Evolutionary conservation across 2,888 invertebrate species (phyloP), one percentile per base, ranked within the genome.

Genomic region (Lasioglossum figueresi): DNA sequence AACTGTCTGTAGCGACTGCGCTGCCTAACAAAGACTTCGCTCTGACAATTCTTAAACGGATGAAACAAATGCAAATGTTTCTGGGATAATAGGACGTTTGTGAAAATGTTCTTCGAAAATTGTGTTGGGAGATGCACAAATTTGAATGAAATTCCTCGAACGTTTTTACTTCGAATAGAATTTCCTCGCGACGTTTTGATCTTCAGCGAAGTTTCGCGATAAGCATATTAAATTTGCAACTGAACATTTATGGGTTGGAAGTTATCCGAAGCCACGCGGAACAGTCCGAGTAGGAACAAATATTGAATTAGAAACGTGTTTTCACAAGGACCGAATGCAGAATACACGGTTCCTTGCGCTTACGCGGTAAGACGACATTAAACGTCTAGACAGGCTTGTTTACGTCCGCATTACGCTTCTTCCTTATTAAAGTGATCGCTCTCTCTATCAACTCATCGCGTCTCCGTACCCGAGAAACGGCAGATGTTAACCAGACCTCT

Each of bases 401-500:
- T 84, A 75, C 78, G 56, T 78, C 45, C 45, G 27, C 45, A 82
- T 82, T 84, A 84, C 82, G 56, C 56, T 52, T 37, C 71, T 75
- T 68, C 74, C 81, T 81, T 63, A 59, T 80, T 80, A 80, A 76
- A 77, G 45, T 27, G 63, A 77, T 77, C 45, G 31, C 34, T 77
- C 63, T 63, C 63, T 19, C 16, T 59, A 56, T 59, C 70, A 66
- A 23, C 34, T 37, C 48, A 19, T 16, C n/a, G 63, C 45, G 45
- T 68, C 74, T 14, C 16, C 43, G 37, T 27, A 37, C 31, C 23
- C 71, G 34, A 73, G 72, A 52, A 80, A 63, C 43, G 52, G 45
- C 59, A 31, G 80, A 74, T 43, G 63, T 48, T 70, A 82, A 78
- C 75, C 48, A 82, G 79, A 79, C 70, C 71, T 71, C 27, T 59